Percentiles rank a stretch among this genome's conserved stretches.
Conservation (phyloP, 2,888 invertebrate genomes). For the Microctonus aethiopoides region DNA sequence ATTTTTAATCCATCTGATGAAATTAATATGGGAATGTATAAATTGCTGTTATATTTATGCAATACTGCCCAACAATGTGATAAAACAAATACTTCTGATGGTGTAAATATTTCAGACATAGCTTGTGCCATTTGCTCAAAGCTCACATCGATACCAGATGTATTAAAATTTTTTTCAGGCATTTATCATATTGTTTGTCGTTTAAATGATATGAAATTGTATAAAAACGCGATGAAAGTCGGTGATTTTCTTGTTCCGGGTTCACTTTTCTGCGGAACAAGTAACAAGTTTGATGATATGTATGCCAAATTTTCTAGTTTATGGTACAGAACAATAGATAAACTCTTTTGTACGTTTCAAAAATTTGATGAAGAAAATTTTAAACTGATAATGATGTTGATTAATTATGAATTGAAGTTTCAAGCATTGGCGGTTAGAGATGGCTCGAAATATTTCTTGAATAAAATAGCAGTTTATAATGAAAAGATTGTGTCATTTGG, state of each 20-base stretch:
- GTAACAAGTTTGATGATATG: not conserved
- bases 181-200: constrained; percentile 54
- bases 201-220: constrained; percentile 46
- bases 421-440: not conserved
- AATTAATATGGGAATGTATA: constrained; percentile 43
- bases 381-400: constrained; percentile 1
- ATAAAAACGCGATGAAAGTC: constrained; percentile 50
- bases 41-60: constrained; percentile 50
- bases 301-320: not conserved
- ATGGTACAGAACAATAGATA: constrained; percentile 19
- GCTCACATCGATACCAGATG: constrained; percentile 44
- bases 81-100: constrained; percentile 37
- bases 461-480: constrained; percentile 31
- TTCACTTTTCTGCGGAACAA: not conserved
- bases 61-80: constrained; percentile 48
- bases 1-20: not conserved
- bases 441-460: constrained; percentile 6
- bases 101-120: constrained; percentile 45
- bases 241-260: constrained; percentile 44
- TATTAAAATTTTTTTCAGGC: constrained; percentile 49
- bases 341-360: not conserved
- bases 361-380: not conserved
- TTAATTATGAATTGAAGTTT: constrained; percentile 30
- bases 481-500: not conserved
- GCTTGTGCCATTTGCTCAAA: constrained; percentile 44